Percentiles rank a stretch among this genome's conserved stretches.
Evolutionary conservation across 2,888 invertebrate genomes (phyloP).

Genomic region (Paralinhomoeus sp.): DNA sequence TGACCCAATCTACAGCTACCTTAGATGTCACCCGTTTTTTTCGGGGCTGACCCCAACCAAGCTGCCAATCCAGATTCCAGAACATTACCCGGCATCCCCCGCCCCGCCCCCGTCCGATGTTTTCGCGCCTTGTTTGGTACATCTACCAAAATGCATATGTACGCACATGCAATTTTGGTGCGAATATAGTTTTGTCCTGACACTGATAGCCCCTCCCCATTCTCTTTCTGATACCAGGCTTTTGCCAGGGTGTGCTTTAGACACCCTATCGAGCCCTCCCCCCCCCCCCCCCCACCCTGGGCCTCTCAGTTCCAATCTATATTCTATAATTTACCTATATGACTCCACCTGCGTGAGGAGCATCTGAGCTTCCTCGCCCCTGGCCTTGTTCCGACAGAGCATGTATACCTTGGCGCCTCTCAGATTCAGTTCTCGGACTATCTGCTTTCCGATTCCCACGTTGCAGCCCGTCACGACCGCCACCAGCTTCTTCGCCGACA

Average conservation of each 20-base stretch:
- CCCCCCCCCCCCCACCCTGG: neutral
- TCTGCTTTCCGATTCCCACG: slow-evolving; percentile 50
- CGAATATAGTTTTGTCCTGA: no score
- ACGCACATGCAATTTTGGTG: no score
- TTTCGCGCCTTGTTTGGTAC: no score
- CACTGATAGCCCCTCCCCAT: no score
- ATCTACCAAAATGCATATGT: no score
- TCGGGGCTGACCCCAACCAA: no score
- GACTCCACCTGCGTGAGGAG: slow-evolving; percentile 10
- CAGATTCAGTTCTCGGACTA: slow-evolving; percentile 4
- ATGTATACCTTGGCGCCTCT: slow-evolving; percentile 15
- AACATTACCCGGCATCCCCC: no score
- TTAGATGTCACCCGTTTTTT: no score
- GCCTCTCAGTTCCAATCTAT: neutral
- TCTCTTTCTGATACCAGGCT: no score
- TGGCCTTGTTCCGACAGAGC: slow-evolving; percentile 16
- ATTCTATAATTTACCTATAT: neutral
- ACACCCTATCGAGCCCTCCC: neutral
- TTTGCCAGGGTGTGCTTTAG: neutral
- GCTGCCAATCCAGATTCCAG: no score
- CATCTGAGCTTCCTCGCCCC: slow-evolving; percentile 12
- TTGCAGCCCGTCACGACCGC: slow-evolving; percentile 75
- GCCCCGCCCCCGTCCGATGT: no score
- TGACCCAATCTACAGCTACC: no score
- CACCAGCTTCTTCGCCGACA: slow-evolving; percentile 43